Base-by-base conservation (phyloP, 2,888 invertebrate species). In the Lithodes maja region DNA sequence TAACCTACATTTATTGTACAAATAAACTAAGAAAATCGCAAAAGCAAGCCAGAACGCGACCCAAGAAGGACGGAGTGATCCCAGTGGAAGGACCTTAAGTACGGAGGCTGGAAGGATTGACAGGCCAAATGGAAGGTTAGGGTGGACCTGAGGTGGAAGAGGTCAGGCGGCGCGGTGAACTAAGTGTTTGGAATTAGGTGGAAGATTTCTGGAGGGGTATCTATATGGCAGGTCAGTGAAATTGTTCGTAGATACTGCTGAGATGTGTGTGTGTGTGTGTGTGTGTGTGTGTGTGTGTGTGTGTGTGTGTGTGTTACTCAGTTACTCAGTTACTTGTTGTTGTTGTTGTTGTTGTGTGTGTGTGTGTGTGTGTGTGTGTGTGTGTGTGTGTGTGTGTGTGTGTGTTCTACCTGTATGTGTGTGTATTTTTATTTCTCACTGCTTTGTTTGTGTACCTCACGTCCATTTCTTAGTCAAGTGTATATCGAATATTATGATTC, bases 221-320 rank as follows among this genome's bases (percentile, higher is more conserved):
- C 1, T 74, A 15, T 15, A 17, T 7, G 33, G 7, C 17, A 7
- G 74, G 1, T 15, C 74, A 74, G n/a, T 80, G 53, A n/a, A 54
- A 3, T n/a, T 33, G 53, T 55, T 5, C 33, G 5, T 55, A 80
- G 61, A 61, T 61, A 12, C 12, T 5, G 61, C 52, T 5, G 33
- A 82, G 9, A 1, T 82, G 50, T 61, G 15, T 61, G 50, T n/a
- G 1, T 82, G 50, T n/a, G 15, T 82, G 50, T 82, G 53, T 15
- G 55, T 80, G 55, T 53, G 55, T 80, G 55, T 80, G 3, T 80
- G 55, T 80, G 3, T 80, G 15, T 80, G 15, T 80, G 55, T 52
- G 9, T 80, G 55, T 80, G 2, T 80, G 33, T 80, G n/a, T 52
- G 7, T 54, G 7, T n/a, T n/a, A n/a, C n/a, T n/a, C n/a, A n/a